Percentiles rank a stretch among this genome's conserved stretches.
Evolutionary conservation across 2,113 vertebrate genomes (phyloP).

Genomic region (Microtus richardsoni): DNA sequence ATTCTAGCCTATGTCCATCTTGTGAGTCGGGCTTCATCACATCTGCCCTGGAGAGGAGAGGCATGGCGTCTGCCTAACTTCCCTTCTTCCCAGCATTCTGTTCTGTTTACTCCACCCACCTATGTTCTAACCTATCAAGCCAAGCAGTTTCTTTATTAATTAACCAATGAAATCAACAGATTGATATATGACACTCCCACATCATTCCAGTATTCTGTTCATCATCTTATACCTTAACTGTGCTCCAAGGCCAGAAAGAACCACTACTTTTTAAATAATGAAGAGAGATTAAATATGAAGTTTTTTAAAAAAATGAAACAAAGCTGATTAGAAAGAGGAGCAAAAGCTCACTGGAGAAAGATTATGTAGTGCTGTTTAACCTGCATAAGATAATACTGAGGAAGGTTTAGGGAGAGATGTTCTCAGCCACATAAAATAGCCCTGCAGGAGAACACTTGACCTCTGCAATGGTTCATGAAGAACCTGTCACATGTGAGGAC

Average conservation of each 20-base stretch:
- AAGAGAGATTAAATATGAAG: slow-evolving; percentile 22
- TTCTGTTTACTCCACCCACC: too few species aligned
- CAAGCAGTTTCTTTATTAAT: too few species aligned
- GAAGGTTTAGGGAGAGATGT: background rate
- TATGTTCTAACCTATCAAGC: too few species aligned
- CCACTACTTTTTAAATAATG: slow-evolving; percentile 18
- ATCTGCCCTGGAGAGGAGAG: too few species aligned
- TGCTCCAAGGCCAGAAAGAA: background rate
- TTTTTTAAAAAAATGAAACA: background rate
- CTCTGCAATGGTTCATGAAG: background rate
- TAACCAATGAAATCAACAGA: too few species aligned
- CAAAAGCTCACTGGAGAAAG: slow-evolving; percentile 10
- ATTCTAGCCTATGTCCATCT: too few species aligned
- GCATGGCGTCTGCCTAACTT: too few species aligned
- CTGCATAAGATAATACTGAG: slow-evolving; percentile 1
- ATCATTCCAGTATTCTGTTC: background rate
- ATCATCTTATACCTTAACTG: background rate
- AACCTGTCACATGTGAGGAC: background rate
- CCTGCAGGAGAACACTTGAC: background rate
- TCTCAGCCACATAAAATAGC: background rate
- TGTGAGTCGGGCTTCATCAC: too few species aligned
- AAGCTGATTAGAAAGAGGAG: slow-evolving; percentile 24
- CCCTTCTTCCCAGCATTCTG: too few species aligned
- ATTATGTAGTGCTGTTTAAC: background rate
- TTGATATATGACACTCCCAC: too few species aligned